A percentile compares a stretch with the other conserved stretches of the same genome.
Conservation (phyloP, 1,140 invertebrate species). For the Proctacanthus coquilletti region DNA sequence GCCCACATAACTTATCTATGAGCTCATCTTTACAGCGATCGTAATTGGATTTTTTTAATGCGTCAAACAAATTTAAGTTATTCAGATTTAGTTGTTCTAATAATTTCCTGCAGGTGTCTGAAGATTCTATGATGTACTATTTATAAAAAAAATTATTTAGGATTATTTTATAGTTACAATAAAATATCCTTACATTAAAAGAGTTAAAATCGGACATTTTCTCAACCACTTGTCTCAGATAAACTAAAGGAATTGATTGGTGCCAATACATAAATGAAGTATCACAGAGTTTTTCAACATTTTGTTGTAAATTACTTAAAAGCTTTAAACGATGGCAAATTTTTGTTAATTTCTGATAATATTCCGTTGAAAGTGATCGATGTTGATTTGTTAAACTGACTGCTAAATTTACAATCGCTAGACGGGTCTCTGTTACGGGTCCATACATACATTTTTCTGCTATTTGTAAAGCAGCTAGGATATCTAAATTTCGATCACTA, state of each 20-base stretch:
- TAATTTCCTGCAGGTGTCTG: slow-evolving; percentile 3
- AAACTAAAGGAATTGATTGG: slow-evolving; percentile 56
- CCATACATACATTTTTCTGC: slow-evolving; percentile 57
- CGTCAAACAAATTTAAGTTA: slow-evolving; percentile 5
- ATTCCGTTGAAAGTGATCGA: slow-evolving; percentile 36
- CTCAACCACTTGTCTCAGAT: slow-evolving; percentile 37
- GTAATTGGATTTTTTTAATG: slow-evolving; percentile 7
- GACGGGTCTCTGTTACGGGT: slow-evolving; percentile 45
- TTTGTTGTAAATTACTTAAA: slow-evolving; percentile 41
- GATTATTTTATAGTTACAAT: too few species aligned
- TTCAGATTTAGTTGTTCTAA: slow-evolving; percentile 3
- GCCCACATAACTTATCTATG: slow-evolving; percentile 60
- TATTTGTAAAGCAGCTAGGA: slow-evolving; percentile 54
- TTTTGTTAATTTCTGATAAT: slow-evolving; percentile 33
- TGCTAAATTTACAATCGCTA: slow-evolving; percentile 48
- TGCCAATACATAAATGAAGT: slow-evolving; percentile 74
- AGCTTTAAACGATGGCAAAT: slow-evolving; percentile 46
- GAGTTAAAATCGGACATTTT: slow-evolving; percentile 9
- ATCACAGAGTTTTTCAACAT: slow-evolving; percentile 45
- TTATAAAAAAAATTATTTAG: neutral
- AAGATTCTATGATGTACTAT: slow-evolving; percentile 6
- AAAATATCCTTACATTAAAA: slow-evolving; percentile 6
- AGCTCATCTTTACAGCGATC: slow-evolving; percentile 33
- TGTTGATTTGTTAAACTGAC: slow-evolving; percentile 44
- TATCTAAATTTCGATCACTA: slow-evolving; percentile 43